Conservation (phyloP, 2,113 vertebrate species). For the Ivindomyrus marchei region DNA sequence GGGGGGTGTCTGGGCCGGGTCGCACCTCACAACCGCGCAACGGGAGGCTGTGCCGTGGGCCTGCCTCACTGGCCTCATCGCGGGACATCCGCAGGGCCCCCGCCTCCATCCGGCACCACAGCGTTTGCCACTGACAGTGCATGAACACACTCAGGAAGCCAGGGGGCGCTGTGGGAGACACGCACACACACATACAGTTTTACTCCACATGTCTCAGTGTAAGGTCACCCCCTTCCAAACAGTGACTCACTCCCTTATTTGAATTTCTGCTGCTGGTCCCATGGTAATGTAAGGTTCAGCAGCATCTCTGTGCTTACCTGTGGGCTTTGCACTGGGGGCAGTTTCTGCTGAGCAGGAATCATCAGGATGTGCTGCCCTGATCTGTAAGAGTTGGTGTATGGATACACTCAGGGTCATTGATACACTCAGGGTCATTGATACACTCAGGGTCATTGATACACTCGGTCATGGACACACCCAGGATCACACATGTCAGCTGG, state of each 20-base stretch:
- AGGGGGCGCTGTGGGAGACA: constrained; percentile 22
- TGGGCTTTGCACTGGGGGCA: background rate
- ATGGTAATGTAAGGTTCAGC: background rate
- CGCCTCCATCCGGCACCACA: constrained; percentile 61
- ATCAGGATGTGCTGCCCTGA: background rate
- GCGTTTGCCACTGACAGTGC: constrained; percentile 70
- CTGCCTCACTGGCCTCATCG: constrained; percentile 35
- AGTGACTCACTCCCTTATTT: background rate
- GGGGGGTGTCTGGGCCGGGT: constrained; percentile 27
- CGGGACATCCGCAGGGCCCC: constrained; percentile 65
- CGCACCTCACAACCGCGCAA: constrained; percentile 59
- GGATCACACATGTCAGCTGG: background rate
- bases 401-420: background rate
- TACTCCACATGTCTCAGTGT: background rate
- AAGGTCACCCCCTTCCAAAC: background rate
- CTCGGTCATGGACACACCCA: background rate
- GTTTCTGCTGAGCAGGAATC: background rate
- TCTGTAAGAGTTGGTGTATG: background rate
- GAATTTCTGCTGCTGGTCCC: background rate
- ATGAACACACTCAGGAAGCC: constrained; percentile 68
- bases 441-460: background rate
- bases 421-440: background rate
- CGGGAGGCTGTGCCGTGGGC: constrained; percentile 56
- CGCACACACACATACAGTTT: background rate
- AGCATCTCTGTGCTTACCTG: background rate